Percentiles rank a stretch among this genome's conserved stretches.
phyloP scores from a whole-genome alignment of 92 coral and sea anemone species.

The Zoanthus sociatus region DNA sequence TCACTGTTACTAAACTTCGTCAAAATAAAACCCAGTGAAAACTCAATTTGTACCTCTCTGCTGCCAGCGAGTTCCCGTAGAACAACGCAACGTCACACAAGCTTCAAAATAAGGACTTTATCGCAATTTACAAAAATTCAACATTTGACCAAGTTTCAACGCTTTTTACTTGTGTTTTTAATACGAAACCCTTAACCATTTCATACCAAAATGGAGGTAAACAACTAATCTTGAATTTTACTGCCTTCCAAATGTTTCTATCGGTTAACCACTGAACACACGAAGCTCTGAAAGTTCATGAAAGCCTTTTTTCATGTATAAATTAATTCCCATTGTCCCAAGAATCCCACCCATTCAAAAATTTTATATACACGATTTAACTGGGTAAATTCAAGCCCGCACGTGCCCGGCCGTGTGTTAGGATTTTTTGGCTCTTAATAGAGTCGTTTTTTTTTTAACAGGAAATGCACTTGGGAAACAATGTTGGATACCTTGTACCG shows the following conservation, averaged over 20 bases:
- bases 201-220: background rate
- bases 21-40: too few species aligned
- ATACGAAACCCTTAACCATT: background rate
- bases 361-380: background rate
- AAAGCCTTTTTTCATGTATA: background rate
- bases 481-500: too few species aligned
- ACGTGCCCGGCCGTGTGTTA: slow-evolving; percentile 1
- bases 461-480: too few species aligned
- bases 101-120: too few species aligned
- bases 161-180: background rate
- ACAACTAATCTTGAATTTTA: background rate
- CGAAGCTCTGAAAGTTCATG: slow-evolving; percentile 1
- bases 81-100: too few species aligned
- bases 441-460: too few species aligned
- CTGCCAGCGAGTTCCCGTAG: too few species aligned
- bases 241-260: background rate
- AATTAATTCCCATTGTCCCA: background rate
- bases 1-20: too few species aligned
- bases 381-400: background rate
- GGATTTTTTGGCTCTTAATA: too few species aligned
- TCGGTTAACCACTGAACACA: slow-evolving; percentile 8
- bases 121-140: background rate
- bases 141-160: background rate
- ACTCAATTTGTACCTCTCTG: too few species aligned
- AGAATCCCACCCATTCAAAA: too few species aligned